phyloP scores from a whole-genome alignment of 2,888 invertebrate species.

The Mantis religiosa region DNA sequence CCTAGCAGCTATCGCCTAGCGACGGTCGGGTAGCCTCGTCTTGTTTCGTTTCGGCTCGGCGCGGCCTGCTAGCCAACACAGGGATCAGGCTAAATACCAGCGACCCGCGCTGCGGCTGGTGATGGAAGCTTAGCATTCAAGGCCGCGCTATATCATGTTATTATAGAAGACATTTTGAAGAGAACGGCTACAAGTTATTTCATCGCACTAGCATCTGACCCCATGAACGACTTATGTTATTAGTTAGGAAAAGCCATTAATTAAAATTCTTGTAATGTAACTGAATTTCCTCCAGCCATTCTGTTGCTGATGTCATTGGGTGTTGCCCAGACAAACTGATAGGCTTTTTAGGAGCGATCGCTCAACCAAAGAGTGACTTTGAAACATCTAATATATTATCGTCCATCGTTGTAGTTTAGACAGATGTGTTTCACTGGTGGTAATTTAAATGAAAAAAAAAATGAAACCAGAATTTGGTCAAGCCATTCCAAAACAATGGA shows the following conservation, averaged over 20 bases:
- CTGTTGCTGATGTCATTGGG: neutral
- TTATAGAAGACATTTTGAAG: slow-evolving; percentile 18
- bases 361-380: neutral
- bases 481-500: too few species aligned
- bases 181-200: neutral
- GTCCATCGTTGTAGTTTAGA: neutral
- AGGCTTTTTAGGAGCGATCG: neutral
- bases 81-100: slow-evolving; percentile 29
- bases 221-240: neutral
- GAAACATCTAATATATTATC: neutral
- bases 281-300: neutral
- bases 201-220: neutral
- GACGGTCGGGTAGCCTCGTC: slow-evolving; percentile 4
- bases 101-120: slow-evolving; percentile 19
- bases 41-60: neutral
- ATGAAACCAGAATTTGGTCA: too few species aligned
- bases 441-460: too few species aligned
- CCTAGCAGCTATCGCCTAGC: slow-evolving; percentile 20
- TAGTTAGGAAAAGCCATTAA: neutral
- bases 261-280: neutral
- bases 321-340: neutral
- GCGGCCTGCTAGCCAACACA: slow-evolving; percentile 26
- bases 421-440: too few species aligned
- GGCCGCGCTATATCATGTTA: slow-evolving; percentile 13
- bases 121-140: slow-evolving; percentile 18